phyloP scores from a whole-genome alignment of 2,113 vertebrate species.

The Pontoporia blainvillei region DNA sequence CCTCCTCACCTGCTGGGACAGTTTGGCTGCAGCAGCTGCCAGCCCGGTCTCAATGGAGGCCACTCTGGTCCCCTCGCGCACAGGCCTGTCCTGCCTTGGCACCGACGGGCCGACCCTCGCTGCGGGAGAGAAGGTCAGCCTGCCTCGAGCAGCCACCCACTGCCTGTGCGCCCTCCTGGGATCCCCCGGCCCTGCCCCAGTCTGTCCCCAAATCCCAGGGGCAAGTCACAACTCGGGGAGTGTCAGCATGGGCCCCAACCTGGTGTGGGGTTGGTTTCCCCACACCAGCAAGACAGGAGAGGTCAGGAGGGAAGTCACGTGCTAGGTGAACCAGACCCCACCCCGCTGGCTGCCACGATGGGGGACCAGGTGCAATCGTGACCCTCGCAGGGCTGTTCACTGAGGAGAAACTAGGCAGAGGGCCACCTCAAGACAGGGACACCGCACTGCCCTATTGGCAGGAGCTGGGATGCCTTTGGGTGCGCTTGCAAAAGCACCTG shows the following conservation, averaged over 20 bases:
- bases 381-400: neutral
- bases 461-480: neutral
- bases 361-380: neutral
- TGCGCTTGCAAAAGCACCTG: neutral
- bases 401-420: neutral
- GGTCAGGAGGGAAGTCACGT: neutral
- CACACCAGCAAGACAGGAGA: neutral
- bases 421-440: accelerated
- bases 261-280: neutral
- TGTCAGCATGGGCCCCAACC: neutral
- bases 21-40: constrained; percentile 93
- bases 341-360: neutral
- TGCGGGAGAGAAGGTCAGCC: constrained; percentile 72
- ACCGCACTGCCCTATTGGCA: neutral
- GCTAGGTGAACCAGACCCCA: neutral
- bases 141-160: neutral
- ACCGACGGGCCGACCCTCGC: constrained; percentile 95
- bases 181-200: neutral
- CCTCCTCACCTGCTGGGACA: constrained; percentile 94
- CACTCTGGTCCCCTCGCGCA: constrained; percentile 96
- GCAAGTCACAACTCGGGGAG: neutral
- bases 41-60: constrained; percentile 98
- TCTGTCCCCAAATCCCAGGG: neutral
- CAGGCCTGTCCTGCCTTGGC: constrained; percentile 94
- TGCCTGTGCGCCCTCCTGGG: neutral